These are phyloP conservation scores for Leucoptera coffeella DNA, from an alignment of 2,888 invertebrate genomes.

Conservation along the genomic window DNA sequence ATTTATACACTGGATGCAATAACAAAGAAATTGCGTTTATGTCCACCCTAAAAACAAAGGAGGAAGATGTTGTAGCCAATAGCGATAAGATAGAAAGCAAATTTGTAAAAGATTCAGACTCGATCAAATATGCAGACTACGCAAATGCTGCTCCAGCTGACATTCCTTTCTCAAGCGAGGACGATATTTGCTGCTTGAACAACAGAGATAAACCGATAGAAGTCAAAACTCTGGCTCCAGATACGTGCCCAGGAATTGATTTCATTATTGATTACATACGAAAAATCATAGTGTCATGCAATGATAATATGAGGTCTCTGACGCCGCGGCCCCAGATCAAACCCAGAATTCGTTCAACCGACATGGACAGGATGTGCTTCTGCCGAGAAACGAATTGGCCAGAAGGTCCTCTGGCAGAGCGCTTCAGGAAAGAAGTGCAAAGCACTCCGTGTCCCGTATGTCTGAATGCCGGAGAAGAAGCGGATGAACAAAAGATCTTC, in stretches of 20 bases:
- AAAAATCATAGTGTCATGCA: conserved; percentile 35
- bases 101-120: no score
- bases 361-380: conserved; percentile 34
- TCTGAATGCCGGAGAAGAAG: conserved; percentile 16
- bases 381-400: conserved; percentile 37
- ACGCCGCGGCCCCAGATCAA: conserved; percentile 30
- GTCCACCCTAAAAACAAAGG: conserved; percentile 36
- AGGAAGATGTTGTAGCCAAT: conserved; percentile 23
- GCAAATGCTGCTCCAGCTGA: conserved; percentile 35
- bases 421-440: conserved; percentile 24
- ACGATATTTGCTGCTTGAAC: conserved; percentile 30
- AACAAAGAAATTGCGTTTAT: conserved; percentile 36
- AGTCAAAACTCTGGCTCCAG: conserved; percentile 25
- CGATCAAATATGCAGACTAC: conserved; percentile 32
- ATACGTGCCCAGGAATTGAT: conserved; percentile 32
- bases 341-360: conserved; percentile 34
- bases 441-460: conserved; percentile 28
- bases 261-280: conserved; percentile 34
- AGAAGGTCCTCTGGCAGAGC: conserved; percentile 21
- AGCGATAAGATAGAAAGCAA: conserved; percentile 14
- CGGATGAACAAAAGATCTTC: conserved; percentile 13
- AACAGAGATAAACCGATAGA: conserved; percentile 34
- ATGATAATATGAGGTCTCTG: conserved; percentile 43
- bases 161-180: conserved; percentile 26
- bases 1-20: conserved; percentile 35